These are phyloP conservation scores for Morone chrysops DNA, from an alignment of 2,113 vertebrate genomes.

Conservation along the genomic window DNA sequence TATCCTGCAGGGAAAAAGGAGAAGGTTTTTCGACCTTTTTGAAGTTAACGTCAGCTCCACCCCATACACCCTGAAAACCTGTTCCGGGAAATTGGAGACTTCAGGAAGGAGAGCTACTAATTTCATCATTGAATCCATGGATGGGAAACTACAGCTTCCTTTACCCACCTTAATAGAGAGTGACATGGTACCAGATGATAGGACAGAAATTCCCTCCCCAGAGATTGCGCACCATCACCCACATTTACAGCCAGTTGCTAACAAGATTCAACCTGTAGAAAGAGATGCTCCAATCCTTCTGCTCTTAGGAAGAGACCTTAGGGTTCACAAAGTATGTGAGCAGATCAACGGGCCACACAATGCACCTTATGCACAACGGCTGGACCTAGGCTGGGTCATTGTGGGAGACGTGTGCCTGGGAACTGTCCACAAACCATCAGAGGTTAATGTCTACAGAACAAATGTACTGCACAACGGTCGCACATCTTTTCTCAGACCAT, in stretches of 20 bases:
- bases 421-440: background rate
- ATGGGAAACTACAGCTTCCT: no score
- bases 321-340: background rate
- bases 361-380: background rate
- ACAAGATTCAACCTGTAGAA: background rate
- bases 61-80: background rate
- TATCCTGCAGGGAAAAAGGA: background rate
- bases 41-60: background rate
- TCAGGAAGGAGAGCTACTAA: no score
- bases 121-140: no score
- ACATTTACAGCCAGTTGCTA: background rate
- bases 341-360: background rate
- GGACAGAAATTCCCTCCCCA: no score
- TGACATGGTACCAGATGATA: background rate
- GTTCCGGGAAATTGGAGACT: no score
- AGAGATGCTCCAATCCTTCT: background rate
- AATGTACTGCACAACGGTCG: background rate
- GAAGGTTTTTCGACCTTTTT: background rate
- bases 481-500: background rate
- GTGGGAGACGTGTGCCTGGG: constrained; percentile 1
- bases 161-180: no score
- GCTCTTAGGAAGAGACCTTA: background rate
- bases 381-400: background rate
- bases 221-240: background rate
- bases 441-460: background rate